Evolutionary conservation across 2,113 vertebrate genomes (phyloP).

Genomic region (Caretta caretta): DNA sequence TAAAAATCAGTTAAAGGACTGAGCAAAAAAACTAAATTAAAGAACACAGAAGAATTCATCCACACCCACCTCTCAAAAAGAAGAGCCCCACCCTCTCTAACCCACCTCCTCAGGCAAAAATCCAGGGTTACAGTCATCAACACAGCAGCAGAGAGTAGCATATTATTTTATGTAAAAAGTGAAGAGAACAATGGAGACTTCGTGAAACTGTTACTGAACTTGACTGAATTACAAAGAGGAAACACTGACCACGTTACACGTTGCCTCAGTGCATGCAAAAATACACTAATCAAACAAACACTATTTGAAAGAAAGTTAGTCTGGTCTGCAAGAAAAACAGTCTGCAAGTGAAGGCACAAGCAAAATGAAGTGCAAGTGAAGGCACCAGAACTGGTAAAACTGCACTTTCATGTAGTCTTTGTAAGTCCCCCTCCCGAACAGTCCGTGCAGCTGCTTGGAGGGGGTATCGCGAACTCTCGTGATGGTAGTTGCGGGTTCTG

Average conservation of each 20-base stretch:
- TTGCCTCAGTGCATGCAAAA: not conserved
- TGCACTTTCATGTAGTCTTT: not conserved
- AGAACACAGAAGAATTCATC: not conserved
- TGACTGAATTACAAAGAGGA: not conserved
- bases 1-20: not conserved
- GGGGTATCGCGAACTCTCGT: too few species aligned
- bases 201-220: constrained; percentile 10
- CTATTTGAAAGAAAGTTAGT: not conserved
- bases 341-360: not conserved
- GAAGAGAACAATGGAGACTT: constrained; percentile 19
- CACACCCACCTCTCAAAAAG: not conserved
- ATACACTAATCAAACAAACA: not conserved
- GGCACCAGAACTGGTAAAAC: not conserved
- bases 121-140: constrained; percentile 13
- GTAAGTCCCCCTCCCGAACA: too few species aligned
- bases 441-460: too few species aligned
- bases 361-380: fast-evolving
- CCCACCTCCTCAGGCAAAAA: not conserved
- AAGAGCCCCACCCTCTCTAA: not conserved
- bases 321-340: not conserved
- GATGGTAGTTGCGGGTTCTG: too few species aligned
- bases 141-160: constrained; percentile 13
- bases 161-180: not conserved
- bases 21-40: not conserved
- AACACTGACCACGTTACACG: not conserved